A percentile compares a stretch with the other conserved stretches of the same genome.
Evolutionary conservation across 2,113 vertebrate species (phyloP).

Genomic region (Gambusia affinis): DNA sequence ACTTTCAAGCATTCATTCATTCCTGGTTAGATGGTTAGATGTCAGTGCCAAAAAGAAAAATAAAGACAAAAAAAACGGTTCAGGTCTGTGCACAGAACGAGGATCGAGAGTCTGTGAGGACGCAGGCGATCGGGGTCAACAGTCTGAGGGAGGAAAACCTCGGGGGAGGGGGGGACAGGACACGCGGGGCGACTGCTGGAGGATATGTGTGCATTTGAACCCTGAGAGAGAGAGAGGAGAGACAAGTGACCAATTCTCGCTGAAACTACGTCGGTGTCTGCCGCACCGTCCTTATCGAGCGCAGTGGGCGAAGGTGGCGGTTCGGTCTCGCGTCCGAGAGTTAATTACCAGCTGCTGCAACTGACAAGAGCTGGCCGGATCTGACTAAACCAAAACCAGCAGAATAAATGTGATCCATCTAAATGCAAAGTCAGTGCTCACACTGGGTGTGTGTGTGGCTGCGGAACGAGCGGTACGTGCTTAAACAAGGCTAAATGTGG

Average conservation of each 20-base stretch:
- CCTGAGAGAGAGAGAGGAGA: slow-evolving; percentile 67
- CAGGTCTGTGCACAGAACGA: slow-evolving; percentile 65
- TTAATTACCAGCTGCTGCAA: slow-evolving; percentile 61
- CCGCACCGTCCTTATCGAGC: slow-evolving; percentile 21
- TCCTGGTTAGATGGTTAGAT: slow-evolving; percentile 76
- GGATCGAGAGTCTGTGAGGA: slow-evolving; percentile 37
- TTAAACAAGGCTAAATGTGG: slow-evolving; percentile 35
- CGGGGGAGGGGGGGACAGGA: slow-evolving; percentile 40
- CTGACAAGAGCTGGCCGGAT: slow-evolving; percentile 13
- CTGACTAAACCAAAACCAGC: slow-evolving; percentile 14
- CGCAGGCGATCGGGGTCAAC: slow-evolving; percentile 47
- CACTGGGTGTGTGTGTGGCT: slow-evolving; percentile 16
- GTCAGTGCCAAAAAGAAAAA: slow-evolving; percentile 74
- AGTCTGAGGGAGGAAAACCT: slow-evolving; percentile 51
- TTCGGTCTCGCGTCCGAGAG: slow-evolving; percentile 62
- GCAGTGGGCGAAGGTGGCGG: slow-evolving; percentile 9
- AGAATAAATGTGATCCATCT: slow-evolving; percentile 6
- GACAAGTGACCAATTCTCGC: slow-evolving; percentile 77
- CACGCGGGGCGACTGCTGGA: slow-evolving; percentile 69
- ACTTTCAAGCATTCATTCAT: slow-evolving; percentile 78
- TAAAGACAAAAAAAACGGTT: slow-evolving; percentile 36
- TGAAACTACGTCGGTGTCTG: slow-evolving; percentile 55
- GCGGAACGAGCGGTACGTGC: slow-evolving; percentile 12
- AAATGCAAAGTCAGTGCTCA: slow-evolving; percentile 33
- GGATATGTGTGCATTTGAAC: slow-evolving; percentile 81